Evolutionary conservation across 2,113 vertebrate genomes (phyloP), one percentile per base, ranked within the genome.

Genomic region (Pterocles orientalis): DNA sequence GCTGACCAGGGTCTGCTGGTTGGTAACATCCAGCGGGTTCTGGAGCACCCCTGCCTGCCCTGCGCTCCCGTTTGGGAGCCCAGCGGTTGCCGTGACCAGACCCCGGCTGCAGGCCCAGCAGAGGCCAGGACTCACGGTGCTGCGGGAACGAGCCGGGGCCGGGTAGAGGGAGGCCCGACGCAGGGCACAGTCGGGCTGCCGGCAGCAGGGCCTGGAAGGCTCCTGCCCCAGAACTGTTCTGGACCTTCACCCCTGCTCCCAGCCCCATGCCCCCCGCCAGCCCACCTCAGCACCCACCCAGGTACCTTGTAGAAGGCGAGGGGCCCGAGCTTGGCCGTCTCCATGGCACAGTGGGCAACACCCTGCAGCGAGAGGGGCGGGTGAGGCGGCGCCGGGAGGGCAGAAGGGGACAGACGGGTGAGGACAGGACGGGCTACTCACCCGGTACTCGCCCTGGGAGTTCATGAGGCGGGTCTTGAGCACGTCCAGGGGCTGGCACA

Each of bases 381-480:
- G 68, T 85, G 71, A 97, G 53, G 18, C 28, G 8, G 29, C 1
- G 19, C 33, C 2, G 2, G 57, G 36, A 36, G 33, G 68, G 1
- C 1, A 21, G 39, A 23, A 39, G n/a, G 57, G 1, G 6, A 39
- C 18, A 18, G 82, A 57, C 5, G 23, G 57, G 70, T 1, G 4
- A 16, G 57, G 70, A 26, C 33, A 51, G 24, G 81, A 18, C 1
- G 3, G 48, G 45, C 8, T 1, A 18, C 98, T 98, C 87, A 99
- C 99, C 64, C 86, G 97, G 91, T 99, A 99, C 95, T 99, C 99
- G 89, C 99, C 99, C 79, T 99, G 99, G 53, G 99, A 98, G 94
- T 98, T 99, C 99, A 99, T 99, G 86, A 99, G 98, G 18, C 99
- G 98, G 0, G 99, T 99, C 98, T 99, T 99, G 25, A 99, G 80